Conservation (phyloP, 2,888 invertebrate species). For the Penaeus monodon region DNA sequence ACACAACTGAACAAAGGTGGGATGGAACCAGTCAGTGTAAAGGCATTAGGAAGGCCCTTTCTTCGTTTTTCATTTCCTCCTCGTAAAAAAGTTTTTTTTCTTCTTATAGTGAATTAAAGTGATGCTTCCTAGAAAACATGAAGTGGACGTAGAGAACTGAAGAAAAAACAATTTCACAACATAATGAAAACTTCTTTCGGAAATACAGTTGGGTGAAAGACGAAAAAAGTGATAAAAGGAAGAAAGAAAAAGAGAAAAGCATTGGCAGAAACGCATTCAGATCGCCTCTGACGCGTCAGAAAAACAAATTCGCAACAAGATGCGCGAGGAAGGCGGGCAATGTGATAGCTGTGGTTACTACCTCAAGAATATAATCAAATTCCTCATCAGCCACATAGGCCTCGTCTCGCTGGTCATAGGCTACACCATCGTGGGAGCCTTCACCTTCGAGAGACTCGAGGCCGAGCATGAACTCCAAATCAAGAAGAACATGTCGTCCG, state of each 20-base stretch:
- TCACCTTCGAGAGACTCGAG: conserved; percentile 78
- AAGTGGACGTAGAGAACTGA: conserved; percentile 1
- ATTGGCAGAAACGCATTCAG: not conserved
- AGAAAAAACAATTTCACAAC: not conserved
- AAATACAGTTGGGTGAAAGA: not conserved
- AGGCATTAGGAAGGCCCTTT: no score
- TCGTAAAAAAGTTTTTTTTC: not conserved
- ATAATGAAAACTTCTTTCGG: not conserved
- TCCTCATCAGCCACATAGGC: conserved; percentile 89
- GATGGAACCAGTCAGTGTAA: no score
- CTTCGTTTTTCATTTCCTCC: no score
- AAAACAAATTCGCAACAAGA: conserved; percentile 8
- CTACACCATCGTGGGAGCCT: conserved; percentile 89
- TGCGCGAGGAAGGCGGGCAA: conserved; percentile 29
- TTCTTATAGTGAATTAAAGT: conserved; percentile 1
- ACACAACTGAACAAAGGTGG: no score
- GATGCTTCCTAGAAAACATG: conserved; percentile 2
- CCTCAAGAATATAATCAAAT: conserved; percentile 85
- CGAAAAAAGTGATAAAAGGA: no score
- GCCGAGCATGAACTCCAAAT: conserved; percentile 63
- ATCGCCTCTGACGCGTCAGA: not conserved
- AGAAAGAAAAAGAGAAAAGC: no score
- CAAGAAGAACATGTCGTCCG: conserved; percentile 64
- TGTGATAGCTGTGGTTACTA: conserved; percentile 77
- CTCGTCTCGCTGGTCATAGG: conserved; percentile 88